These are phyloP conservation scores for Myotis yumanensis DNA, from an alignment of 2,113 vertebrate genomes.

Conservation along the genomic window DNA sequence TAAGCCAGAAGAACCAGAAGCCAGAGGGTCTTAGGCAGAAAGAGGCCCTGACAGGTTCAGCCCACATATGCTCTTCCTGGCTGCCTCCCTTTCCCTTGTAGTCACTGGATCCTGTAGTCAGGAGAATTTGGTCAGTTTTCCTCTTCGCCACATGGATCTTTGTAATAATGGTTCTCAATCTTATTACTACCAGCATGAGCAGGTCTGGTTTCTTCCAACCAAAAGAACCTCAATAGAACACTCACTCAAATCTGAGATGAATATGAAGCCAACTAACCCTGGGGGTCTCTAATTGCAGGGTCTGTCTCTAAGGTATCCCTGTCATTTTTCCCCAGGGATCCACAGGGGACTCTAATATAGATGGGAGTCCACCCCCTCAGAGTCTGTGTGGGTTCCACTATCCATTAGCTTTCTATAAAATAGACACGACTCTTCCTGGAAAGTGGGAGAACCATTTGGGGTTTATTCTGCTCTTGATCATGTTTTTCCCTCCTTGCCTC, in stretches of 20 bases:
- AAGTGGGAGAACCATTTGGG: not conserved
- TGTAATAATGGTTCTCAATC: not conserved
- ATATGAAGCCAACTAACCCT: not conserved
- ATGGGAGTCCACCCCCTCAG: not conserved
- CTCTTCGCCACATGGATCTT: not conserved
- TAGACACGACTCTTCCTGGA: not conserved
- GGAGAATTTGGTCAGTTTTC: constrained; percentile 86
- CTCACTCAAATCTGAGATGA: not conserved
- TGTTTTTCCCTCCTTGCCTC: not conserved
- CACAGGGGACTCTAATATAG: not conserved
- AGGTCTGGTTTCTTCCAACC: not conserved
- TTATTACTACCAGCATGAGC: not conserved
- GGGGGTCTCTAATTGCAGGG: not conserved
- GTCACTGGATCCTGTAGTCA: constrained; percentile 90
- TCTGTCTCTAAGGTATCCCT: not conserved
- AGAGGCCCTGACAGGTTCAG: not conserved
- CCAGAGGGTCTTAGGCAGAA: not conserved
- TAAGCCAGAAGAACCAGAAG: not conserved
- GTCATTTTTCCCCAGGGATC: not conserved
- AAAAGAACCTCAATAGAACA: not conserved
- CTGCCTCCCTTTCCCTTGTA: constrained; percentile 85
- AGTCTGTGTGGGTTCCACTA: not conserved
- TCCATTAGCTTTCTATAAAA: not conserved
- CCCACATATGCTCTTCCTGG: rapidly evolving
- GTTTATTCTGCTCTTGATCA: not conserved